A percentile compares a stretch with the other conserved stretches of the same genome.
Conservation (phyloP, 2,113 vertebrate species). For the Ptilorrhoa leucosticta region DNA sequence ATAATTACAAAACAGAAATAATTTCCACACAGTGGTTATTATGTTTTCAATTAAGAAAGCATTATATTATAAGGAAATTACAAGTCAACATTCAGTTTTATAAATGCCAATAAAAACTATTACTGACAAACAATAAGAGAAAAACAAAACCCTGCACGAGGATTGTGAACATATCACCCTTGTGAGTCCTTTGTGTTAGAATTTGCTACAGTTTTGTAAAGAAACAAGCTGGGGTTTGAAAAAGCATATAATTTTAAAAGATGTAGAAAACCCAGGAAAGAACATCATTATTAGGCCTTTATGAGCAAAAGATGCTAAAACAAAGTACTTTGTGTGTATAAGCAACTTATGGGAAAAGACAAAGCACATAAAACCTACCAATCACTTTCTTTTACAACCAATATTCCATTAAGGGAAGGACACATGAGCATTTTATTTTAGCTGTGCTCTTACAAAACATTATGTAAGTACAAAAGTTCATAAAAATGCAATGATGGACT, state of each 20-base stretch:
- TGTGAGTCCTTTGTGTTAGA: neutral
- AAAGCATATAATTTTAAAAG: neutral
- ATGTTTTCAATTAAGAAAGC: neutral
- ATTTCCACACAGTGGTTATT: neutral
- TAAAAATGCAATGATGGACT: neutral
- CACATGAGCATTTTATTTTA: neutral
- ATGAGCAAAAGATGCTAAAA: neutral
- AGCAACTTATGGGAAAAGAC: neutral
- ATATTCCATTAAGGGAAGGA: neutral
- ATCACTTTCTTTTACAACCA: neutral
- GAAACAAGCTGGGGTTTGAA: neutral
- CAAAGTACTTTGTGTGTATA: neutral
- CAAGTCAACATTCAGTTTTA: neutral
- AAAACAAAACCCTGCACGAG: neutral
- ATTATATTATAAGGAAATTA: neutral
- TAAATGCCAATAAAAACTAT: neutral
- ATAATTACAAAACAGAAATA: constrained; percentile 9
- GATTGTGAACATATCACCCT: neutral
- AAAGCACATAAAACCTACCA: neutral
- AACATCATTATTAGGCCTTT: neutral
- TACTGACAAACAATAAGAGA: neutral
- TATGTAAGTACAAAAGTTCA: neutral
- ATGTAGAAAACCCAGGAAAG: neutral
- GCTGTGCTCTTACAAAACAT: neutral
- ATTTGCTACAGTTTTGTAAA: neutral